Evolutionary conservation across 1,140 invertebrate genomes (phyloP).

Genomic region (Paralvinella palmiformis): DNA sequence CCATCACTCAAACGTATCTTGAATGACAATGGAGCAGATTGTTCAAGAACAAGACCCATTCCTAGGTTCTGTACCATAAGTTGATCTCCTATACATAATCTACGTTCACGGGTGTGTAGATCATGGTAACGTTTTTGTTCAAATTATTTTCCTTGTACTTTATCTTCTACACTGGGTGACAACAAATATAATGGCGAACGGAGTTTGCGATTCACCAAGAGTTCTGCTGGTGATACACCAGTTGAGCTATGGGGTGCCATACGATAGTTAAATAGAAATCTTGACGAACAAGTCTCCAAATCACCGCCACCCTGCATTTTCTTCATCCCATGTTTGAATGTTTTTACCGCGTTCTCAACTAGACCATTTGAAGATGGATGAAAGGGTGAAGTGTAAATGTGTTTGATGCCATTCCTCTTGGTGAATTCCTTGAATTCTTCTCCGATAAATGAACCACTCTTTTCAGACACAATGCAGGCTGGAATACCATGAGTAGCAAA

Average conservation of each 20-base stretch:
- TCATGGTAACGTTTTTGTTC: too few relatives aligned
- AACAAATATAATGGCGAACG: background rate
- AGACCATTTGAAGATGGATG: slow-evolving; percentile 29
- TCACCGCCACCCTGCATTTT: background rate
- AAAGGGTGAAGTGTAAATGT: slow-evolving; percentile 22
- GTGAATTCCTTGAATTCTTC: too few relatives aligned
- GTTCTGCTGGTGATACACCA: background rate
- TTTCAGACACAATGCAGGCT: too few relatives aligned
- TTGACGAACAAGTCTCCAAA: background rate
- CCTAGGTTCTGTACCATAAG: too few relatives aligned
- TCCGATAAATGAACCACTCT: too few relatives aligned
- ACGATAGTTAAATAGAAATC: background rate
- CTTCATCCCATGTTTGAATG: background rate
- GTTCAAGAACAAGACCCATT: too few relatives aligned
- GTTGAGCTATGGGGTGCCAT: background rate
- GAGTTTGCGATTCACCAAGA: background rate
- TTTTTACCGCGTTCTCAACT: slow-evolving; percentile 15
- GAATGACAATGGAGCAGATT: too few relatives aligned
- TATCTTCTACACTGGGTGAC: background rate
- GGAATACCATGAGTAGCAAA: too few relatives aligned
- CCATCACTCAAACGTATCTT: too few relatives aligned
- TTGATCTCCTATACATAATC: too few relatives aligned
- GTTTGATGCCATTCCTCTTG: slow-evolving; percentile 8
- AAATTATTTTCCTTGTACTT: too few relatives aligned
- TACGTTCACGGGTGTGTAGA: too few relatives aligned